Conservation (phyloP, 2,888 invertebrate genomes). For the Agriopis leucophaearia region DNA sequence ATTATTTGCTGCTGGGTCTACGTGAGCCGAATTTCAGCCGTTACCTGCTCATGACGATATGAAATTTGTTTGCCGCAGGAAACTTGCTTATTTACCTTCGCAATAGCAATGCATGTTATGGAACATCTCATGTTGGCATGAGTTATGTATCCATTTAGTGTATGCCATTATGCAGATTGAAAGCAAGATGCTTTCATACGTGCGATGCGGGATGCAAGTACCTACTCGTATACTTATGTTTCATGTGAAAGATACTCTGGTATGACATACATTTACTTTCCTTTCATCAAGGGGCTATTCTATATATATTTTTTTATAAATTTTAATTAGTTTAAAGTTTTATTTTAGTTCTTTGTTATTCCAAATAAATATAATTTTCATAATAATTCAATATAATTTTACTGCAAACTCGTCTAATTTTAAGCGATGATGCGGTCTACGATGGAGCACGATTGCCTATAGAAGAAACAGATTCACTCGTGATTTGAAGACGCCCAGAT, state of each 20-base stretch:
- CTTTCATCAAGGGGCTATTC: too few species aligned
- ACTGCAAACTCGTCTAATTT: too few species aligned
- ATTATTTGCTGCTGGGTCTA: slow-evolving; percentile 73
- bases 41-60: slow-evolving; percentile 71
- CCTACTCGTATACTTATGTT: background rate
- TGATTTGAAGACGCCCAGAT: too few species aligned
- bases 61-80: slow-evolving; percentile 71
- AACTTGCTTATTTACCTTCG: slow-evolving; percentile 71
- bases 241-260: background rate
- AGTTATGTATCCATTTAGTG: slow-evolving; percentile 39
- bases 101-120: slow-evolving; percentile 63
- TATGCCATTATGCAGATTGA: slow-evolving; percentile 36
- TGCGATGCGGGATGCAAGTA: slow-evolving; percentile 15
- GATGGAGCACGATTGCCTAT: too few species aligned
- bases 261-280: too few species aligned
- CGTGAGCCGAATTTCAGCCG: slow-evolving; percentile 70
- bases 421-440: too few species aligned
- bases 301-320: too few species aligned
- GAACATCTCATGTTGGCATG: slow-evolving; percentile 52
- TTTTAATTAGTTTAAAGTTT: too few species aligned
- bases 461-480: too few species aligned
- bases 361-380: too few species aligned
- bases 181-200: slow-evolving; percentile 27
- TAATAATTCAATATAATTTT: too few species aligned
- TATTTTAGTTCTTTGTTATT: too few species aligned